These are phyloP conservation scores for Cecropterus lyciades DNA, from an alignment of 1,140 invertebrate genomes.

Conservation along the genomic window DNA sequence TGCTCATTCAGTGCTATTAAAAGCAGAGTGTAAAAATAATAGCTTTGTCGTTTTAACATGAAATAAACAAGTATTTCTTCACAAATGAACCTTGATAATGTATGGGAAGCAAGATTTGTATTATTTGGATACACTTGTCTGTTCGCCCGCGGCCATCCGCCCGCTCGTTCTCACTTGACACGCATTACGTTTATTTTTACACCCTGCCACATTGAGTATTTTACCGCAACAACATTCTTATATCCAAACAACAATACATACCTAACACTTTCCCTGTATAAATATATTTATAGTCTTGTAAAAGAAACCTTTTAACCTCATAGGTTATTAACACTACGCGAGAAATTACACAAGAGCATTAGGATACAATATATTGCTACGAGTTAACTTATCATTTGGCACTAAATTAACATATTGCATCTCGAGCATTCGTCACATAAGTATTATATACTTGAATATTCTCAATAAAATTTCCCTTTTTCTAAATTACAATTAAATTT, in stretches of 20 bases:
- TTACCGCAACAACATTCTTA: conserved; percentile 78
- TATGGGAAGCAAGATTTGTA: background rate
- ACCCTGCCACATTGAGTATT: conserved; percentile 80
- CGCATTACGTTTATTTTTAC: conserved; percentile 67
- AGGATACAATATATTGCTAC: conserved; percentile 82
- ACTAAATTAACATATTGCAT: conserved; percentile 84
- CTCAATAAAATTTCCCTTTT: conserved; percentile 49
- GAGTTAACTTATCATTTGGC: conserved; percentile 84
- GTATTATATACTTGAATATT: conserved; percentile 68
- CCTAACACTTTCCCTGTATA: conserved; percentile 83
- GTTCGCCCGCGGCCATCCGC: background rate
- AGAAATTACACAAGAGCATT: conserved; percentile 81
- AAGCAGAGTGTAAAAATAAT: conserved; percentile 79
- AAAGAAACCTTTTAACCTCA: conserved; percentile 82
- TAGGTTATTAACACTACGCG: conserved; percentile 81
- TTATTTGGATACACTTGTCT: conserved; percentile 7
- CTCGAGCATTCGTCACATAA: conserved; percentile 79
- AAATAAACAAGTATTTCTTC: conserved; percentile 8
- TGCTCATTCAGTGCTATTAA: conserved; percentile 78
- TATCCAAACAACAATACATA: conserved; percentile 79
- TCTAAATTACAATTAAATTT: conserved; percentile 72
- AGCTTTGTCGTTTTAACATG: conserved; percentile 8
- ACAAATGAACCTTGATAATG: background rate
- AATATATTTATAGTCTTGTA: conserved; percentile 82
- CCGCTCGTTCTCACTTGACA: background rate